Evolutionary conservation across 92 coral and sea anemone species (phyloP).

Genomic region (Chrysogorgia sp.): DNA sequence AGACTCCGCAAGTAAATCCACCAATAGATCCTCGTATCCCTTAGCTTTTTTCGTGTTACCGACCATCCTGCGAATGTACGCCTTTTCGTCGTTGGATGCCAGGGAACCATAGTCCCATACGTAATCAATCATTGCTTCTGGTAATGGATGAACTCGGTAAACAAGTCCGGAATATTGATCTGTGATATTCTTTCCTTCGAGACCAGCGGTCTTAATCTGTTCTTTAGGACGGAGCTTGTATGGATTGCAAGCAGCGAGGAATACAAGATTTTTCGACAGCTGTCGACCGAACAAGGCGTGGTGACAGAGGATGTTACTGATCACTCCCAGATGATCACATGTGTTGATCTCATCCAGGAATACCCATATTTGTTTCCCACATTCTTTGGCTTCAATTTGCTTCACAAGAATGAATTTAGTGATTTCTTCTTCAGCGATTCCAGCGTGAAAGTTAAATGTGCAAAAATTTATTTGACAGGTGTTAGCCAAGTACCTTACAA

Average conservation of each 20-base stretch:
- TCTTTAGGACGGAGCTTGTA: constrained; percentile 87
- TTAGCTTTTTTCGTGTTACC: too few relatives aligned
- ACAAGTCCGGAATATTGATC: constrained; percentile 90
- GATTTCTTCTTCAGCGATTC: constrained; percentile 70
- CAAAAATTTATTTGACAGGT: constrained; percentile 74
- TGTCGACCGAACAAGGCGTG: constrained; percentile 74
- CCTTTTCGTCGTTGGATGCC: constrained; percentile 66
- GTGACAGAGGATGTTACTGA: constrained; percentile 88
- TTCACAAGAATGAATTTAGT: constrained; percentile 54
- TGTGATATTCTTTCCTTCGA: constrained; percentile 76
- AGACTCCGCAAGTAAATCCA: constrained; percentile 71
- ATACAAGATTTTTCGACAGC: constrained; percentile 69
- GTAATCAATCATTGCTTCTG: constrained; percentile 98
- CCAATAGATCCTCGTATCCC: constrained; percentile 50
- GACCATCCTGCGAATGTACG: constrained; percentile 90
- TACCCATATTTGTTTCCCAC: constrained; percentile 68
- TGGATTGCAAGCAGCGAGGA: constrained; percentile 97
- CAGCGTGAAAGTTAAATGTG: constrained; percentile 90
- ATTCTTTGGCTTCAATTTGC: constrained; percentile 57
- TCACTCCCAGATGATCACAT: constrained; percentile 88
- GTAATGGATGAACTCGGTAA: constrained; percentile 95
- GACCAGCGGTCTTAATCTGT: constrained; percentile 84
- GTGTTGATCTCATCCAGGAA: constrained; percentile 96
- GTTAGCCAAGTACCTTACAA: constrained; percentile 84
- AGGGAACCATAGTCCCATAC: constrained; percentile 99